A percentile compares a stretch with the other conserved stretches of the same genome.
Conservation (phyloP, 2,888 invertebrate genomes). For the Thereva nobilitata region DNA sequence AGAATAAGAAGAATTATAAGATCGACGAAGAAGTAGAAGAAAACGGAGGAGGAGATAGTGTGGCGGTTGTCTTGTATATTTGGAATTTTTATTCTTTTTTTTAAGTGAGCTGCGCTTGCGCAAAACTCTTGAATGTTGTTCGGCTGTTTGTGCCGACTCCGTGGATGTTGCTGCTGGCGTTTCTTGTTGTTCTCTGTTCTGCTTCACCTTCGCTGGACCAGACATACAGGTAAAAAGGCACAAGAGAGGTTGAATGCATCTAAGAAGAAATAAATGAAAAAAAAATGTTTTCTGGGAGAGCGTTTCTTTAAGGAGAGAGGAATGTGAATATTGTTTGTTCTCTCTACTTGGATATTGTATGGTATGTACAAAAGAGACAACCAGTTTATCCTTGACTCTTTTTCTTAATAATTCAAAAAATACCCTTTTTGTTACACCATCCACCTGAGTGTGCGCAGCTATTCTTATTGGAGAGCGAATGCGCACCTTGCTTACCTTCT, state of each 20-base stretch:
- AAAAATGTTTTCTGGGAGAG: not conserved
- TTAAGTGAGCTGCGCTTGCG: constrained; percentile 25
- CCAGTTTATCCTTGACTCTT: too few relatives aligned
- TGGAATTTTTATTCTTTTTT: constrained; percentile 16
- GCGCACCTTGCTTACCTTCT: constrained; percentile 28
- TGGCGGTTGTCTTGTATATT: constrained; percentile 16
- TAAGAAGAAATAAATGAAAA: constrained; percentile 19
- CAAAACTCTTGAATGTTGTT: constrained; percentile 9
- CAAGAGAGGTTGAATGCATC: not conserved
- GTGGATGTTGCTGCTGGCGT: not conserved
- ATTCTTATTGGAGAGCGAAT: constrained; percentile 28
- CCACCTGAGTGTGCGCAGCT: constrained; percentile 14
- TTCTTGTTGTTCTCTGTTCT: constrained; percentile 23
- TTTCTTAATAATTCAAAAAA: too few relatives aligned
- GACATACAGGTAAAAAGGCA: not conserved
- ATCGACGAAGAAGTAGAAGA: too few relatives aligned
- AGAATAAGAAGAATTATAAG: too few relatives aligned
- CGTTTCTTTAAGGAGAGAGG: constrained; percentile 3
- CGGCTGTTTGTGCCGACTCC: too few relatives aligned
- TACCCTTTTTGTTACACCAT: not conserved
- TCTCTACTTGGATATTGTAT: too few relatives aligned
- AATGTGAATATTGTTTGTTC: not conserved
- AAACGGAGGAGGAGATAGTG: not conserved
- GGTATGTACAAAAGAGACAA: too few relatives aligned
- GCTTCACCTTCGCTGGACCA: constrained; percentile 26